Evolutionary conservation across 1,140 invertebrate species (phyloP).

Genomic region (Drosophila lacertosa): DNA sequence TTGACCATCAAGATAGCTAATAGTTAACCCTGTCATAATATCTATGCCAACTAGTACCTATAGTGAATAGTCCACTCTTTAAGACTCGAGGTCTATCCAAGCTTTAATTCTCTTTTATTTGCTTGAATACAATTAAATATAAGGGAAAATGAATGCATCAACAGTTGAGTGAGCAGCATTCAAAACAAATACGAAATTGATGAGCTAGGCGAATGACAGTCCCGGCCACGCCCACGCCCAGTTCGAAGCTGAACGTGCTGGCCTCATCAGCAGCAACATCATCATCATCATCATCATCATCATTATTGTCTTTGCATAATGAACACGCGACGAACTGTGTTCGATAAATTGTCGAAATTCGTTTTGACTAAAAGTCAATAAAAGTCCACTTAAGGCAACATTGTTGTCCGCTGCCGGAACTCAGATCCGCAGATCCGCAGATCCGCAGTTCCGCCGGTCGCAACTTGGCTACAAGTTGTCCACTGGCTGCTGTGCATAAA

Average conservation of each 20-base stretch:
- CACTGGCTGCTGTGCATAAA: constrained; percentile 58
- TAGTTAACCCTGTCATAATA: too few species aligned
- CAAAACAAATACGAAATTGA: constrained; percentile 77
- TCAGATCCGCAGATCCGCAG: constrained; percentile 5
- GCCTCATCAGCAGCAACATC: constrained; percentile 36
- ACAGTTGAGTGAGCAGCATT: constrained; percentile 51
- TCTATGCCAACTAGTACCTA: too few species aligned
- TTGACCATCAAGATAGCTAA: too few species aligned
- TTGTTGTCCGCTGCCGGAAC: constrained; percentile 59
- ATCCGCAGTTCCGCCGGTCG: background rate
- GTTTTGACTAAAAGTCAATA: constrained; percentile 81
- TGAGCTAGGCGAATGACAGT: constrained; percentile 75
- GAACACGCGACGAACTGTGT: constrained; percentile 68
- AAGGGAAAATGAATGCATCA: constrained; percentile 47
- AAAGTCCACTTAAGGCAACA: constrained; percentile 81
- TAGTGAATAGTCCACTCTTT: too few species aligned
- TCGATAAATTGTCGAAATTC: constrained; percentile 81
- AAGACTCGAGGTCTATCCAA: background rate
- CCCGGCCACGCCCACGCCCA: constrained; percentile 38
- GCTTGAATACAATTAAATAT: constrained; percentile 18
- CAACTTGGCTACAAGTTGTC: constrained; percentile 25
- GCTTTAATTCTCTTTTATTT: background rate
- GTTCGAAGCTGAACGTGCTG: constrained; percentile 15
- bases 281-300: constrained; percentile 23
- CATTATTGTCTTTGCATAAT: constrained; percentile 59